Conservation (phyloP, 2,113 vertebrate species). For the Indri indri region DNA sequence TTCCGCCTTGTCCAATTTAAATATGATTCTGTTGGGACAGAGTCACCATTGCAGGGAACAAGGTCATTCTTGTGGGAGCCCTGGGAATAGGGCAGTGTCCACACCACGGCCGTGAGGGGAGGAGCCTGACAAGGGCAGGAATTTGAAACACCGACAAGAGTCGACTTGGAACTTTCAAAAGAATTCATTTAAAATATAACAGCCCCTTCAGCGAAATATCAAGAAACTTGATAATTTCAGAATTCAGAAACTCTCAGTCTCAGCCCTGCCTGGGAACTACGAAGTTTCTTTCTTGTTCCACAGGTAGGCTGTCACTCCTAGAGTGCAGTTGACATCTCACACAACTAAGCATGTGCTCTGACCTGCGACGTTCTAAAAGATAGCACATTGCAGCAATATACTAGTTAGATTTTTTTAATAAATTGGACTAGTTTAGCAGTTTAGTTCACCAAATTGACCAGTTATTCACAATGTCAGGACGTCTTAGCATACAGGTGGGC, state of each 20-base stretch:
- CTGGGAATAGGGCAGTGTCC: not conserved
- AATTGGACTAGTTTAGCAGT: not conserved
- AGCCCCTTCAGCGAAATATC: not conserved
- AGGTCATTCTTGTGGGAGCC: not conserved
- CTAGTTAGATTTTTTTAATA: not conserved
- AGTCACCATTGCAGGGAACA: not conserved
- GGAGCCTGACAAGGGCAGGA: not conserved
- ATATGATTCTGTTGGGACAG: not conserved
- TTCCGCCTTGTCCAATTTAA: not conserved
- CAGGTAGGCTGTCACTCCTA: not conserved
- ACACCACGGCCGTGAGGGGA: not conserved
- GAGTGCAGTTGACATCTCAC: not conserved
- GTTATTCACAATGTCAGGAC: not conserved
- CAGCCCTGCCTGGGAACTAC: not conserved
- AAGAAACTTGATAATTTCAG: conserved; percentile 4
- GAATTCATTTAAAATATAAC: not conserved
- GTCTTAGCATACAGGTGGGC: not conserved
- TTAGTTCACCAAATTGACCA: not conserved
- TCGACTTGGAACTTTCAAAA: not conserved
- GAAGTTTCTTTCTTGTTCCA: conserved; percentile 9
- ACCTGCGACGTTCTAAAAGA: not conserved
- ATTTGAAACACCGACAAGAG: not conserved
- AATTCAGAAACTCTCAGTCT: conserved; percentile 10
- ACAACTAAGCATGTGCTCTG: not conserved
- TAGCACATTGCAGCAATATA: not conserved